Evolutionary conservation across 2,797 vertebrate genomes (phyloP).

Genomic region (Dipus sagitta): DNA sequence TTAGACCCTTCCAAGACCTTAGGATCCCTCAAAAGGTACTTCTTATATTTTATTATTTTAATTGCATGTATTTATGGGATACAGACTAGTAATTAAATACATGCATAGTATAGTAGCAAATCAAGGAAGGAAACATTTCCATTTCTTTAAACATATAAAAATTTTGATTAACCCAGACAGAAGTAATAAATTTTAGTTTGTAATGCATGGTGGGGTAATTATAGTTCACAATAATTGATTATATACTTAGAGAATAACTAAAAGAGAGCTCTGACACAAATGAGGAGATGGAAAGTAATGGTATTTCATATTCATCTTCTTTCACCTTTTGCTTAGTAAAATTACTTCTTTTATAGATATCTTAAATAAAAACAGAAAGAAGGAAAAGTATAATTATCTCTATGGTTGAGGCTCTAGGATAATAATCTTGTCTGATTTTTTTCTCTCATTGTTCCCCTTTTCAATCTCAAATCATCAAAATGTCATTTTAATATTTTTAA

Average conservation of each 20-base stretch:
- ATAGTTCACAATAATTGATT: neutral
- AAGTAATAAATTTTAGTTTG: neutral
- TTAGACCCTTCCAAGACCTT: neutral
- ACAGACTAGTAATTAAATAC: neutral
- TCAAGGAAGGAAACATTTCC: neutral
- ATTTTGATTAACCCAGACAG: neutral
- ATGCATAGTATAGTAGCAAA: too few species aligned
- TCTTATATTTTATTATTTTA: neutral
- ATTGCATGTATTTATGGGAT: neutral
- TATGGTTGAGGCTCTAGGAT: neutral
- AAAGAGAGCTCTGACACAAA: neutral
- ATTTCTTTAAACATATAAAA: neutral
- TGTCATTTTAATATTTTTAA: neutral
- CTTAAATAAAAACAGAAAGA: neutral
- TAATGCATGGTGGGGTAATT: too few species aligned
- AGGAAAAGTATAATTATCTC: neutral
- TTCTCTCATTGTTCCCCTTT: neutral
- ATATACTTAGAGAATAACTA: neutral
- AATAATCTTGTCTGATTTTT: conserved; percentile 5
- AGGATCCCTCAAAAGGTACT: neutral
- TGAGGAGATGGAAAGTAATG: neutral
- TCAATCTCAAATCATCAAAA: neutral
- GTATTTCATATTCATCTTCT: neutral
- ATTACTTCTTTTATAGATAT: neutral
- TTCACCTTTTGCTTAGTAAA: neutral